A percentile compares a stretch with the other conserved stretches of the same genome.
phyloP scores from a whole-genome alignment of 1,140 invertebrate genomes.

The Littorina saxatilis region DNA sequence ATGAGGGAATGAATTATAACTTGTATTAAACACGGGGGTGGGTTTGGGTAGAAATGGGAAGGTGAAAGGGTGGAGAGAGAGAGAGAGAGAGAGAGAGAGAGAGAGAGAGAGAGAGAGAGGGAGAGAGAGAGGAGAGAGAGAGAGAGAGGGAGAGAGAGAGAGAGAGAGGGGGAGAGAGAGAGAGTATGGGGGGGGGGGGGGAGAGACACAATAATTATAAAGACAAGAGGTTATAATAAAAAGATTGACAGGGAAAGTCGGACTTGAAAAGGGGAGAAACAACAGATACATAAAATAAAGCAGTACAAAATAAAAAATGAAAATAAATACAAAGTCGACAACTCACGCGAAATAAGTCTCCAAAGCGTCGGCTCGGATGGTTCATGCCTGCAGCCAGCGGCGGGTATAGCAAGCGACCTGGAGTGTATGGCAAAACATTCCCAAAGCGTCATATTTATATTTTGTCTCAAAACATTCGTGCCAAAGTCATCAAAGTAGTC shows the following conservation, averaged over 20 bases:
- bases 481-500: conserved; percentile 1
- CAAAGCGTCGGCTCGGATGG: too few relatives aligned
- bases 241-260: background rate
- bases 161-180: background rate
- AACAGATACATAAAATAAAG: too few relatives aligned
- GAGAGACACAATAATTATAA: background rate
- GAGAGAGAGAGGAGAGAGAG: background rate
- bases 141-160: background rate
- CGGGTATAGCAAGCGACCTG: too few relatives aligned
- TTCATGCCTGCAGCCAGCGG: too few relatives aligned
- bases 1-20: too few relatives aligned
- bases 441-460: background rate
- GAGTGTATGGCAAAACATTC: background rate
- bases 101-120: background rate
- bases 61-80: background rate
- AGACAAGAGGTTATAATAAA: background rate
- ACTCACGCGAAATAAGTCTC: too few relatives aligned
- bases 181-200: too few relatives aligned
- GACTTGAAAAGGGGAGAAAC: background rate
- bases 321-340: too few relatives aligned
- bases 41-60: background rate
- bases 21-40: too few relatives aligned
- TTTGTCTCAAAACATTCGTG: background rate
- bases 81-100: conserved; percentile 15
- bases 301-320: too few relatives aligned